Evolutionary conservation across 2,888 invertebrate species (phyloP).

Genomic region (Lochmaea crataegi): DNA sequence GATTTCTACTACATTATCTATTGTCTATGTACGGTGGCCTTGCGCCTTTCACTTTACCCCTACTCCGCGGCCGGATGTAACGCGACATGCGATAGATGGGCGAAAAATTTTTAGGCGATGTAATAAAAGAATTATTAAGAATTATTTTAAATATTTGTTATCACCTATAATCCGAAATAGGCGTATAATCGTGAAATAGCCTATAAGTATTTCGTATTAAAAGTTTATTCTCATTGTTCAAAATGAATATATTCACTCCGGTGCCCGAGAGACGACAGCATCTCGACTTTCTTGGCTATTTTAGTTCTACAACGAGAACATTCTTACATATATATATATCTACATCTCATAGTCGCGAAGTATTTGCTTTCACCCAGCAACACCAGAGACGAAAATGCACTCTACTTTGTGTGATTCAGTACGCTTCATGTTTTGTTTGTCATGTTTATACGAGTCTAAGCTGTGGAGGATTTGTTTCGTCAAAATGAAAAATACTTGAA

Average conservation of each 20-base stretch:
- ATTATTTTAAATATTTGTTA: too few species aligned
- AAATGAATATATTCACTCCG: constrained; percentile 35
- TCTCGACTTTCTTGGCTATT: constrained; percentile 53
- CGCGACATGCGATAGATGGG: too few species aligned
- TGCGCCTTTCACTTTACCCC: too few species aligned
- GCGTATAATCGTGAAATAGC: too few species aligned
- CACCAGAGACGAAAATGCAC: constrained; percentile 41
- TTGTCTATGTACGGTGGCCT: too few species aligned
- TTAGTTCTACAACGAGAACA: constrained; percentile 46
- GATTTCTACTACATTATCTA: too few species aligned
- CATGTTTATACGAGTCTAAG: constrained; percentile 56
- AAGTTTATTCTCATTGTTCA: constrained; percentile 11
- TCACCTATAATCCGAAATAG: too few species aligned
- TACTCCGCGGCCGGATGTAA: too few species aligned
- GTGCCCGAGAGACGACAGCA: constrained; percentile 43
- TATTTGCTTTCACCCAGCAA: constrained; percentile 38
- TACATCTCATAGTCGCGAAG: constrained; percentile 30
- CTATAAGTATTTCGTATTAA: background rate
- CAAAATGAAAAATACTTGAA: constrained; percentile 42
- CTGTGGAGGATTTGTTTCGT: constrained; percentile 56
- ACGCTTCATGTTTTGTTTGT: constrained; percentile 57
- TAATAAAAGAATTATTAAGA: too few species aligned
- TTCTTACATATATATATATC: constrained; percentile 21
- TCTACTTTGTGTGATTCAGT: constrained; percentile 55
- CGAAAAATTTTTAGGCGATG: too few species aligned